Base-by-base conservation (phyloP, 2,888 invertebrate genomes). In the Nephrotoma guestfalica region DNA sequence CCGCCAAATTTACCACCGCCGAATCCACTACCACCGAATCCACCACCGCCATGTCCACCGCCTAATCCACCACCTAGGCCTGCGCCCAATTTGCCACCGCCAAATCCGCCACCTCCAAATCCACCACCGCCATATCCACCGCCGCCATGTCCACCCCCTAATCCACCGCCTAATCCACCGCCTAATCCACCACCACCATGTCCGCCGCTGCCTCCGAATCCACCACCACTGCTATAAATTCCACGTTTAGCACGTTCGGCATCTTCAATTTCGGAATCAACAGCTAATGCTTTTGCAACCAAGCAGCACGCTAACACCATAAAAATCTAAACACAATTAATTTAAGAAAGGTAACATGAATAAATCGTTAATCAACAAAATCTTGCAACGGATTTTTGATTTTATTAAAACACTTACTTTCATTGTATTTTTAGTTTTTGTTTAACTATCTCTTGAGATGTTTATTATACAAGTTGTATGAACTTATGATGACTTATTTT, bases 51-150 rank as follows among this genome's bases (percentile, higher is more conserved):
- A 43, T 43, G 43, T 57, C 57, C 57, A 71, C 71, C 71, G 40
- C 92, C 92, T 87, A 92, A 91, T 86, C 89, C 91, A 0, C 92
- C 92, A 87, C 91, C 90, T 40, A 91, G 89, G 87, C 90, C 90
- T 88, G 91, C 92, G 87, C 89, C 30, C 3, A 30, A 71, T 71
- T 30, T 11, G 4, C 71, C 71, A 30, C 71, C 71, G 4, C 71
- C 71, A 30, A 13, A 85, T 83, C 42, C 3, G 13, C 86, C 15
- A n/a, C 86, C 83, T 9, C 87, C 85, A 13, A 18, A 6, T 30
- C 51, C 51, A 51, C 71, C 71, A 30, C 71, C 71, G 1, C 71
- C 71, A 71, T 9, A n/a, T 30, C 71, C 71, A 71, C 51, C 51
- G 15, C 51, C 51, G 47, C 57, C 57, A 18, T 18, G 6, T 30